phyloP scores from a whole-genome alignment of 2,797 vertebrate species.

The Xenops minutus region DNA sequence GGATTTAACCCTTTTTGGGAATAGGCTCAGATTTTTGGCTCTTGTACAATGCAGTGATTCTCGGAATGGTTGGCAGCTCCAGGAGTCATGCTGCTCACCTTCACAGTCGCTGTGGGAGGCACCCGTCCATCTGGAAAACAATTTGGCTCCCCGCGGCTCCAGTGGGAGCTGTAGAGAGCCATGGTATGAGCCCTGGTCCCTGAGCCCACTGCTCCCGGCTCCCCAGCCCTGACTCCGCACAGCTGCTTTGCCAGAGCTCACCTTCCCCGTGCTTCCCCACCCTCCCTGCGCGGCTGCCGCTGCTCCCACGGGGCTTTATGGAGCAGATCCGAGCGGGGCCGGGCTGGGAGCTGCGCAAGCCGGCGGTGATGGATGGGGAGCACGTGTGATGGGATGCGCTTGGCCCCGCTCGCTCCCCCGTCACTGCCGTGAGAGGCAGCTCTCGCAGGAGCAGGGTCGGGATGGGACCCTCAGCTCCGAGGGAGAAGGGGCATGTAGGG shows the following conservation, averaged over 20 bases:
- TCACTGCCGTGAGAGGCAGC: neutral
- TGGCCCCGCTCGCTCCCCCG: neutral
- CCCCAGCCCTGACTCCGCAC: neutral
- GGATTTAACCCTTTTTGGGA: neutral
- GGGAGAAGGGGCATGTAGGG: constrained; percentile 2
- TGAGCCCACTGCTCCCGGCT: too few species aligned
- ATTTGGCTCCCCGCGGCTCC: neutral
- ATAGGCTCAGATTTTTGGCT: neutral
- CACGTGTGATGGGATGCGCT: too few species aligned
- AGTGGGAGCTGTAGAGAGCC: neutral
- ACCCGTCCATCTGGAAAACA: neutral
- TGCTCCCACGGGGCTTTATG: neutral
- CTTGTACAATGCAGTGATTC: neutral
- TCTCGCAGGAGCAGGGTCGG: neutral
- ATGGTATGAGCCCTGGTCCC: neutral
- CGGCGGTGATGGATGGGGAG: neutral
- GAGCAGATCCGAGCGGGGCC: neutral
- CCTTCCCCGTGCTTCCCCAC: fast-evolving
- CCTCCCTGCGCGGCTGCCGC: neutral
- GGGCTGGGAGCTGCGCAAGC: fast-evolving
- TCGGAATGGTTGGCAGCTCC: neutral
- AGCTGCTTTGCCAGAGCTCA: neutral
- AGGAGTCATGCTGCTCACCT: neutral
- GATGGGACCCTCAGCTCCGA: neutral
- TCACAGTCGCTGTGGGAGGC: neutral